Evolutionary conservation across 1,140 invertebrate species (phyloP), one percentile per base, ranked within the genome.

Genomic region (Andrena cerasifolii): DNA sequence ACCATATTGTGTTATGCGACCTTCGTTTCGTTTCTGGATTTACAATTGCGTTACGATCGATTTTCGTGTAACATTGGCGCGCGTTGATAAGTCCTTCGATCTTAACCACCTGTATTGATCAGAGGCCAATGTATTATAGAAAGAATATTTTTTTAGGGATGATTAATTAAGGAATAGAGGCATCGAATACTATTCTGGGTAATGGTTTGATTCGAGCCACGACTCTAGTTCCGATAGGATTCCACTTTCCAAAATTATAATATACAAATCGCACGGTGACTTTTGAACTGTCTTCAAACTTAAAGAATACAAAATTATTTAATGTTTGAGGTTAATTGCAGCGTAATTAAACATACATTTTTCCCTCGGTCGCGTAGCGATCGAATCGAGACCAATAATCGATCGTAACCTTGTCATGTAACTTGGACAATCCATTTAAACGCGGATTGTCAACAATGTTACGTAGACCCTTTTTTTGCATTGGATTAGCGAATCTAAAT

Each of bases 271-370:
- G 1, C 31, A 8, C 18, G 18, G 26, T 40, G 14, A 10, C 12
- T 26, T 56, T 24, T 16, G 18, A 51, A 24, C 8, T 16, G 21
- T 51, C 24, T n/a, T n/a, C n/a, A n/a, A n/a, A n/a, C n/a, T n/a
- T n/a, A n/a, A n/a, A n/a, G n/a, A n/a, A n/a, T n/a, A n/a, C n/a
- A n/a, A n/a, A n/a, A n/a, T n/a, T n/a, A n/a, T n/a, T n/a, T n/a
- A n/a, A n/a, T n/a, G n/a, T 56, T 54, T 68, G 18, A 28, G 49
- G 24, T 68, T 28, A 54, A 68, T 68, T 53, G 14, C 0, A 8
- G 4, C 45, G 24, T 16, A 12, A 26, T 40, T 40, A 40, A 24
- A 31, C 4, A 14, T n/a, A 18, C 16, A 54, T 28, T 18, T 68
- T 8, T 3, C 21, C 31, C 16, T 43, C 16, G n/a, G 18, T 10